Base-by-base conservation (phyloP, 1,140 invertebrate genomes). In the Cydia strobilella region DNA sequence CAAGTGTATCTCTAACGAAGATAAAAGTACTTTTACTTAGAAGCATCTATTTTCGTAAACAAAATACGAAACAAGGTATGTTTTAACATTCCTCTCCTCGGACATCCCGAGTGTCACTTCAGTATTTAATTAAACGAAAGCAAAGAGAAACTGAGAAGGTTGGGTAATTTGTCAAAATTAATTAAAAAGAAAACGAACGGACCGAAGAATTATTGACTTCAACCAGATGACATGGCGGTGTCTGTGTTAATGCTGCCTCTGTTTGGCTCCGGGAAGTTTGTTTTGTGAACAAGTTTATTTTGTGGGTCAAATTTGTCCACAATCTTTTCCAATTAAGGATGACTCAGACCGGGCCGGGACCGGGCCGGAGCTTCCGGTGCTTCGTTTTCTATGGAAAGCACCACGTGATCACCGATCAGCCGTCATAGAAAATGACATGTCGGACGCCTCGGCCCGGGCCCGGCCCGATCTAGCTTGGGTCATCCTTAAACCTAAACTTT, bases 131-230 rank as follows among this genome's bases (percentile, higher is more conserved):
- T 92, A 91, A 91, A 91, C 79, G 85, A 86, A 86, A 85, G 80
- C 80, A 80, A 76, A 81, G 80, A 88, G 85, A 87, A 90, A 89
- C 88, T 89, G 87, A 90, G 89, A 86, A 89, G 85, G 86, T 90
- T 86, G 84, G 90, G 87, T 91, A 90, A 91, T 92, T 92, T 92
- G 89, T 92, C 90, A 92, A 92, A 91, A 90, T 91, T 92, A 92
- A 92, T 92, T 91, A 92, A 92, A 91, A 91, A 92, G 86, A 88
- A 90, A 89, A 89, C 87, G 85, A 82, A 85, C 72, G 76, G 84
- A 87, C 85, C 85, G 81, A 84, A 84, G 85, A 91, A 90, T 90
- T 90, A 89, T 82, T 82, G 81, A 84, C 78, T 88, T 83, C 83
- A 86, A 90, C 84, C 86, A 89, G 85, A 87, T 85, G 86, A 85